Percentiles rank a stretch among this genome's conserved stretches.
Conservation (phyloP, 2,797 vertebrate species). For the Pelobates cultripes region DNA sequence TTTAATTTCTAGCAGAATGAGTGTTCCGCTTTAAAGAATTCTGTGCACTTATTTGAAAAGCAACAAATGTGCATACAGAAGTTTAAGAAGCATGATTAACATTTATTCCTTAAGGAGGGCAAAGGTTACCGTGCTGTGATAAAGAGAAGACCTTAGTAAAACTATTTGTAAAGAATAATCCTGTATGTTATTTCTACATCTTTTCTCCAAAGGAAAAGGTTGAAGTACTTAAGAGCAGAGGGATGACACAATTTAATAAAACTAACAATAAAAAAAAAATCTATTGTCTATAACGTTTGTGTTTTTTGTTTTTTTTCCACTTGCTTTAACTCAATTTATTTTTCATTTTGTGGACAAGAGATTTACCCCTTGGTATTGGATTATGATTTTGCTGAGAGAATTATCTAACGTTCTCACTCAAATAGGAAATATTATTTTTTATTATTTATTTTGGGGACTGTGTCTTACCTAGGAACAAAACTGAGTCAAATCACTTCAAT, state of each 20-base stretch:
- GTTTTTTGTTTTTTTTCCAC: constrained; percentile 57
- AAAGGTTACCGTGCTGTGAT: neutral
- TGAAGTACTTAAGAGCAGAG: constrained; percentile 61
- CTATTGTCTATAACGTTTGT: constrained; percentile 75
- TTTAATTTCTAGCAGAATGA: no score
- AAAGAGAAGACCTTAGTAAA: neutral
- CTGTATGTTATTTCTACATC: neutral
- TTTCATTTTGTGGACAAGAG: constrained; percentile 84
- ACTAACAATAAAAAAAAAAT: constrained; percentile 78
- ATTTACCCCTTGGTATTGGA: constrained; percentile 83
- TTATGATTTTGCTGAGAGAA: constrained; percentile 83
- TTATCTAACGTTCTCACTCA: constrained; percentile 76
- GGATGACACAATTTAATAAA: constrained; percentile 78
- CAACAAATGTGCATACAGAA: no score
- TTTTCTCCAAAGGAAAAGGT: constrained; percentile 35
- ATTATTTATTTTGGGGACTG: constrained; percentile 77
- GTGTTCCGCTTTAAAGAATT: no score
- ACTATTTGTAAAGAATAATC: neutral
- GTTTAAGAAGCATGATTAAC: no score
- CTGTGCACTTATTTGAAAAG: no score
- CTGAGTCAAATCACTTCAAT: constrained; percentile 77
- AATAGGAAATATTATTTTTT: constrained; percentile 81
- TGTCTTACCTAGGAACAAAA: constrained; percentile 78
- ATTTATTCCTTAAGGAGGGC: neutral
- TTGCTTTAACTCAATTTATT: constrained; percentile 86